phyloP scores from a whole-genome alignment of 1,140 invertebrate species.

The Drosophila melanica region DNA sequence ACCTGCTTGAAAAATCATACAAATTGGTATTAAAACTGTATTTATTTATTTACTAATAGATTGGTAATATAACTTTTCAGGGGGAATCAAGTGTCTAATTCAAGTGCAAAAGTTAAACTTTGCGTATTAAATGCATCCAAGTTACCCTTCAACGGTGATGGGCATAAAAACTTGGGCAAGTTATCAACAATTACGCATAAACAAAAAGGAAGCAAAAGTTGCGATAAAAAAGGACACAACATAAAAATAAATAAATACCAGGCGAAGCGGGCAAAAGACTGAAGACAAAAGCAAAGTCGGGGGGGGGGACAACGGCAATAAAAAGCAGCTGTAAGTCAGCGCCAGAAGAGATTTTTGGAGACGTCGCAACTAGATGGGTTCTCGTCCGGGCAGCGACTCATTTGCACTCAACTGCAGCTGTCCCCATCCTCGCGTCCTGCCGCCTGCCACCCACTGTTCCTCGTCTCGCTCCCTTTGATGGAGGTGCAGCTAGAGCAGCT shows the following conservation, averaged over 20 bases:
- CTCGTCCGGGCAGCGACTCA: slow-evolving; percentile 52
- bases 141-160: slow-evolving; percentile 26
- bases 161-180: slow-evolving; percentile 64
- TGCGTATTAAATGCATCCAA: slow-evolving; percentile 38
- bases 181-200: slow-evolving; percentile 79
- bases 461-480: neutral
- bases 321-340: slow-evolving; percentile 76
- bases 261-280: slow-evolving; percentile 37
- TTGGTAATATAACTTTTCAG: neutral
- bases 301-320: slow-evolving; percentile 55
- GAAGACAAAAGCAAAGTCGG: slow-evolving; percentile 33
- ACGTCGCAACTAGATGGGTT: slow-evolving; percentile 49
- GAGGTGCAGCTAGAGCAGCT: slow-evolving; percentile 11
- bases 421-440: neutral
- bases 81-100: neutral
- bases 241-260: slow-evolving; percentile 76
- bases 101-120: slow-evolving; percentile 24
- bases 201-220: slow-evolving; percentile 65
- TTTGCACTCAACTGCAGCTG: slow-evolving; percentile 80
- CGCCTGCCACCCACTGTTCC: neutral
- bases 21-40: too few relatives aligned
- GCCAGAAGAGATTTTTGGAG: slow-evolving; percentile 44
- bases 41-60: too few relatives aligned
- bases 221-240: slow-evolving; percentile 52
- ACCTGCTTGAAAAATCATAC: too few relatives aligned